Evolutionary conservation across 1,140 invertebrate genomes (phyloP), one percentile per base, ranked within the genome.

Genomic region (Leptestheria dahalacensis): DNA sequence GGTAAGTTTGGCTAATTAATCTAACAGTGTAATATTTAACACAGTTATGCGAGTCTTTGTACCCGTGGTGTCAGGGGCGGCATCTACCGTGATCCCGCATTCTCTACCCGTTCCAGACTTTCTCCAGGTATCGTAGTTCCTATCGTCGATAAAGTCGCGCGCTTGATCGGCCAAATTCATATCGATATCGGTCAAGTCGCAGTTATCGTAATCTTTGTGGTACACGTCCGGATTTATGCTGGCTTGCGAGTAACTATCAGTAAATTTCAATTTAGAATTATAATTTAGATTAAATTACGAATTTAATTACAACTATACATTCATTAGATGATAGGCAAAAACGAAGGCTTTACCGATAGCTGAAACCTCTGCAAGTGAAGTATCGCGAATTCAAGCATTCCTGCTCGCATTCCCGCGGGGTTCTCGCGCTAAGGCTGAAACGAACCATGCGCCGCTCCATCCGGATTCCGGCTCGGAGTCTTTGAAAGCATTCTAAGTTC

Each of bases 331-430:
- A n/a, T n/a, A n/a, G n/a, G n/a, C n/a, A n/a, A n/a, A n/a, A n/a
- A n/a, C n/a, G n/a, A n/a, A 56, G n/a, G 65, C 15, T 2, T 50
- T 72, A 84, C 81, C 82, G 80, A 65, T 79, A 88, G 61, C 83
- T 83, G 64, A 87, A 86, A 41, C 83, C 81, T 57, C 84, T 75
- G 65, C 86, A 88, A 12, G 83, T 82, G 71, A 87, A 88, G 47
- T 77, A 76, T 1, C 64, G 64, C n/a, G 68, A 61, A 15, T 61
- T 48, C 2, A 65, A 54, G 28, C 64, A 65, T 41, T 65, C 64
- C 15, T 81, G 72, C 68, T 88, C 83, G 65, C 86, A 88, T 21
- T 86, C 82, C 0, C 82, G 82, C 1, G 87, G 75, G 1, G 80
- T 80, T 2, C 80, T 74, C 1, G 81, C 82, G 0, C 75, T 78